Percentiles rank a stretch among this genome's conserved stretches.
Evolutionary conservation across 2,888 invertebrate species (phyloP).

Genomic region (Heterodera filipjevi): DNA sequence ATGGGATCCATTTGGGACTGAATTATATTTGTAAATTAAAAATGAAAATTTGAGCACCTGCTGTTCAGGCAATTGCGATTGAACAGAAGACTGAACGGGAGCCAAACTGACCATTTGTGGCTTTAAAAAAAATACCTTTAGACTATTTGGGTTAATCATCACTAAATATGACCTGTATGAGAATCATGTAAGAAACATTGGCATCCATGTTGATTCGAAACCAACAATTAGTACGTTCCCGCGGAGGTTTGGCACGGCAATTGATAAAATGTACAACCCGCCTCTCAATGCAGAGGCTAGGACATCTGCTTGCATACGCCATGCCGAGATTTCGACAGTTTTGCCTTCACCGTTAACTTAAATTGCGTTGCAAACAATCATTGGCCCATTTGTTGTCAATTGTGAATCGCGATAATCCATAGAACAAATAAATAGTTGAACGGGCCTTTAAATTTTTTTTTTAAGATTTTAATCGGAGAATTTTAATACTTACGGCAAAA

Average conservation of each 20-base stretch:
- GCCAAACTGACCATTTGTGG: background rate
- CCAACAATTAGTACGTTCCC: background rate
- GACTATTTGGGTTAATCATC: background rate
- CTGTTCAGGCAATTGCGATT: background rate
- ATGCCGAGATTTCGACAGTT: background rate
- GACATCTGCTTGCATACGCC: background rate
- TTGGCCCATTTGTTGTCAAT: background rate
- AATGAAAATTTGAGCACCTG: too few relatives aligned
- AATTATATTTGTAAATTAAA: too few relatives aligned
- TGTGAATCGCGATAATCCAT: background rate
- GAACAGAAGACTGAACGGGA: background rate
- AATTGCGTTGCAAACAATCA: background rate
- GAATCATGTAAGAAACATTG: background rate
- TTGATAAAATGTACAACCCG: background rate
- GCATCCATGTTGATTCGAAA: background rate
- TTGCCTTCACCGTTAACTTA: background rate
- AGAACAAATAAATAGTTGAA: background rate
- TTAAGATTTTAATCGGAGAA: background rate
- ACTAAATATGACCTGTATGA: background rate
- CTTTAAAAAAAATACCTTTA: background rate
- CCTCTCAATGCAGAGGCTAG: background rate
- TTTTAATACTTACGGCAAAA: background rate
- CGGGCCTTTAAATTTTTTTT: background rate
- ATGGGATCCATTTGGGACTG: too few relatives aligned
- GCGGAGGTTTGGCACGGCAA: background rate